These are phyloP conservation scores for Mellilla xanthometata DNA, from an alignment of 2,888 invertebrate genomes.

Conservation along the genomic window DNA sequence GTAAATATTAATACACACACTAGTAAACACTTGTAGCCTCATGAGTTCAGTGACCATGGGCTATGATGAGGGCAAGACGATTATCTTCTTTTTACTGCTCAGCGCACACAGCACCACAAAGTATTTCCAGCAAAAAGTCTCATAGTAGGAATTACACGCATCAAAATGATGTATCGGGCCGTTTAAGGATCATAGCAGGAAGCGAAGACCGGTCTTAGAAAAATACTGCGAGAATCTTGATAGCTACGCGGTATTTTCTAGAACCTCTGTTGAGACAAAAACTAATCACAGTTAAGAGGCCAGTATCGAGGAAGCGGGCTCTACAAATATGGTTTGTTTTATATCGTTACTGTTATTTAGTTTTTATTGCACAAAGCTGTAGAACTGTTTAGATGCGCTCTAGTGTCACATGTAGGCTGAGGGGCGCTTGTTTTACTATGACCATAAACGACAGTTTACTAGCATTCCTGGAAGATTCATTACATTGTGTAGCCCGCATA, in stretches of 20 bases:
- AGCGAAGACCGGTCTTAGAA: conserved; percentile 55
- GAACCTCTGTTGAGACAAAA: conserved; percentile 41
- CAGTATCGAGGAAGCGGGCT: conserved; percentile 20
- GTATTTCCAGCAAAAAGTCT: conserved; percentile 51
- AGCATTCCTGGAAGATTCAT: conserved; percentile 38
- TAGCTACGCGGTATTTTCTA: conserved; percentile 28
- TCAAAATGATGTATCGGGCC: conserved; percentile 53
- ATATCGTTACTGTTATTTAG: conserved; percentile 39
- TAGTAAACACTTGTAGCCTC: not conserved
- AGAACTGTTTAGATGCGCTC: conserved; percentile 7
- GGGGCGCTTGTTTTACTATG: conserved; percentile 34
- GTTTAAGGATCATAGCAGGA: conserved; percentile 70
- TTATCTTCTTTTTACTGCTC: conserved; percentile 43
- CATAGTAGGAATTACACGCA: conserved; percentile 56
- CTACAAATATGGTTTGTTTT: conserved; percentile 47
- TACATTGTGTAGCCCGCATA: conserved; percentile 51
- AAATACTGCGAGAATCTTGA: conserved; percentile 42
- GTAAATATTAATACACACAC: too few species aligned
- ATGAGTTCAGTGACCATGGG: conserved; percentile 43
- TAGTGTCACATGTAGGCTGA: conserved; percentile 10
- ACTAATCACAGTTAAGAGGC: conserved; percentile 54
- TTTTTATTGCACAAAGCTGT: conserved; percentile 11
- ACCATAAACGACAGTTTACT: conserved; percentile 42
- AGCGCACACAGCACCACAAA: conserved; percentile 33
- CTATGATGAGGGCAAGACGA: conserved; percentile 37